Conservation (phyloP, 1,140 invertebrate species). For the Centruroides sculpturatus region DNA sequence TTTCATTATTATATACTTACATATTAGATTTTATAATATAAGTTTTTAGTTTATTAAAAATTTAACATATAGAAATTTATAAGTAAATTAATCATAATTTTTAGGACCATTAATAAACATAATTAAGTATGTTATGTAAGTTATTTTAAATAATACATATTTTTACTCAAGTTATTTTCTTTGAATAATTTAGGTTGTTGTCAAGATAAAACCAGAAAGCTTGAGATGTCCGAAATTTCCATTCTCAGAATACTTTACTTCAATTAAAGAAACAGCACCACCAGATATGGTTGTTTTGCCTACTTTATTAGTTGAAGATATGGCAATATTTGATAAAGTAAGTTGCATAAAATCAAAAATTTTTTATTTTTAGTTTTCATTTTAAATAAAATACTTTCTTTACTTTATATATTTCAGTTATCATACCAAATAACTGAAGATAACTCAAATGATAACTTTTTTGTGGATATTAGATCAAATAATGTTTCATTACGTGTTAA, state of each 20-base stretch:
- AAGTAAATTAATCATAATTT: too few relatives aligned
- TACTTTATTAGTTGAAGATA: constrained; percentile 19
- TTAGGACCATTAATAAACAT: too few relatives aligned
- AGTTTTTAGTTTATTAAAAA: too few relatives aligned
- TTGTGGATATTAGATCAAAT: constrained; percentile 16
- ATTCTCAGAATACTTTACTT: constrained; percentile 22
- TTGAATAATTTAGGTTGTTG: constrained; percentile 14
- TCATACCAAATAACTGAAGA: constrained; percentile 24
- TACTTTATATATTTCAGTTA: constrained; percentile 1
- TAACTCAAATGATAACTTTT: constrained; percentile 23
- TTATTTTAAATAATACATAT: too few relatives aligned
- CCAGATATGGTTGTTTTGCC: constrained; percentile 19
- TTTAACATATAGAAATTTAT: too few relatives aligned
- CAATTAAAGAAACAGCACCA: constrained; percentile 20
- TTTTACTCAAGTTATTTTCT: too few relatives aligned
- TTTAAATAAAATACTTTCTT: not conserved
- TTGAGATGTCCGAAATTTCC: constrained; percentile 21
- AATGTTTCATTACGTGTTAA: constrained; percentile 20
- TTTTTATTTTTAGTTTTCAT: not conserved
- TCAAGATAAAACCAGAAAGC: constrained; percentile 17
- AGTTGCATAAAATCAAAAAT: not conserved
- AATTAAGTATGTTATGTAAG: too few relatives aligned
- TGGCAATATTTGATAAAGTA: constrained; percentile 19
- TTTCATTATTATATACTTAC: too few relatives aligned
- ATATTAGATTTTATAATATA: too few relatives aligned